Conservation (phyloP, 92 coral and sea anemone species). For the Palythoa grandiflora region DNA sequence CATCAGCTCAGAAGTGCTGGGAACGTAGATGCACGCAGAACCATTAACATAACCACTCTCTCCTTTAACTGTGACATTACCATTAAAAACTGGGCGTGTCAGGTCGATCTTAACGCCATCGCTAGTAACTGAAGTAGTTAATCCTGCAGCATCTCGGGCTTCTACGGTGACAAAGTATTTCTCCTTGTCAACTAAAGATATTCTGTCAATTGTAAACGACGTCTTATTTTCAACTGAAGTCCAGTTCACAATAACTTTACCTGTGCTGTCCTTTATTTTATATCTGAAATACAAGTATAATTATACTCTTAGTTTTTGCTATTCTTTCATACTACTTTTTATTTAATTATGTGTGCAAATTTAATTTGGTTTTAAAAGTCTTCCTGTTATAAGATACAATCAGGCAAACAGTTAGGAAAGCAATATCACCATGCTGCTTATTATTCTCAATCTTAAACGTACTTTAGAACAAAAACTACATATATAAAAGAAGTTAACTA, state of each 20-base stretch:
- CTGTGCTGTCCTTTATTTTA: constrained; percentile 67
- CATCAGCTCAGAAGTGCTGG: constrained; percentile 63
- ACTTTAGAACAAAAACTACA: too few species aligned
- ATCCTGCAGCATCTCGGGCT: constrained; percentile 86
- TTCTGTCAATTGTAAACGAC: constrained; percentile 54
- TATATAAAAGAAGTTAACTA: too few species aligned
- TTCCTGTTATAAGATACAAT: too few species aligned
- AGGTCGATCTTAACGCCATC: constrained; percentile 88
- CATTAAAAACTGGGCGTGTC: constrained; percentile 87
- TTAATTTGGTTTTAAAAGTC: too few species aligned
- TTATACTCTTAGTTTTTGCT: not conserved
- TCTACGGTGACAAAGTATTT: constrained; percentile 81
- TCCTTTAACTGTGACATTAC: constrained; percentile 76
- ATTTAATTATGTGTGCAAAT: too few species aligned
- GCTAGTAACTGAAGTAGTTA: constrained; percentile 62
- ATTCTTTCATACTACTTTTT: too few species aligned
- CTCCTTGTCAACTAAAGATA: constrained; percentile 61
- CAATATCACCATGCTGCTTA: too few species aligned
- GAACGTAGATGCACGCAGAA: constrained; percentile 70
- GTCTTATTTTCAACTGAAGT: constrained; percentile 81
- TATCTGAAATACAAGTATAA: constrained; percentile 35
- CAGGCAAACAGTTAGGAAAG: too few species aligned
- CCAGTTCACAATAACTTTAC: constrained; percentile 70
- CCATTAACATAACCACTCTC: constrained; percentile 63
- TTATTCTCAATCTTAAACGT: too few species aligned